Evolutionary conservation across 2,888 invertebrate genomes (phyloP), one percentile per base, ranked within the genome.

Genomic region (Drosophila nr. fundita): DNA sequence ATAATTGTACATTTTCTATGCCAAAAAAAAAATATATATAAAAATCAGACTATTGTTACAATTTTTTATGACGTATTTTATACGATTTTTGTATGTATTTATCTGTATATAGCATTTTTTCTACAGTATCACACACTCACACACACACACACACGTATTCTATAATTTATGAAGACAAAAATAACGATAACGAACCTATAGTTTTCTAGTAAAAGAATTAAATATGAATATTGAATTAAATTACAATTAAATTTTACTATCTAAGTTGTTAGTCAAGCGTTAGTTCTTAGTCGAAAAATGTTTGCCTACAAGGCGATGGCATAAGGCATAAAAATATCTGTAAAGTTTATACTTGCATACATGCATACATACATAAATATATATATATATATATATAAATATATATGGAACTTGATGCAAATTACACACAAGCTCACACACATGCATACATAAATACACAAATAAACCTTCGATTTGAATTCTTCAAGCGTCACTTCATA

Each of bases 1-100:
- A 80, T 84, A 84, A 85, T 69, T 85, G 85, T 84, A 84, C 54
- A 85, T 83, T 84, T 82, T 84, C 81, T 73, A 83, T 52, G 52
- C 59, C 60, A 74, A 58, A 54, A 30, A 30, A 45, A 29, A 57
- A 49, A 29, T n/a, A 49, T 29, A 2, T 50, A 32, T 32, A 32
- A 4, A 59, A 58, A 24, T 57, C 38, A 53, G 75, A 76, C 76
- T 81, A 83, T 76, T 83, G 82, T 87, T 84, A 85, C 62, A 65
- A 72, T 81, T 87, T 85, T 83, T 77, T 82, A 82, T 70, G 75
- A 53, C 76, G 72, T 73, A 80, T 82, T 82, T 85, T 85, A 82
- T 85, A 85, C 85, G 82, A 82, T 78, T 85, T 85, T 85, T 85
- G 83, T 85, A 87, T 80, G 54, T 36, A 57, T 57, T 11, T 54